Evolutionary conservation across 92 coral and sea anemone species (phyloP).

Genomic region (Diadumene lineata): DNA sequence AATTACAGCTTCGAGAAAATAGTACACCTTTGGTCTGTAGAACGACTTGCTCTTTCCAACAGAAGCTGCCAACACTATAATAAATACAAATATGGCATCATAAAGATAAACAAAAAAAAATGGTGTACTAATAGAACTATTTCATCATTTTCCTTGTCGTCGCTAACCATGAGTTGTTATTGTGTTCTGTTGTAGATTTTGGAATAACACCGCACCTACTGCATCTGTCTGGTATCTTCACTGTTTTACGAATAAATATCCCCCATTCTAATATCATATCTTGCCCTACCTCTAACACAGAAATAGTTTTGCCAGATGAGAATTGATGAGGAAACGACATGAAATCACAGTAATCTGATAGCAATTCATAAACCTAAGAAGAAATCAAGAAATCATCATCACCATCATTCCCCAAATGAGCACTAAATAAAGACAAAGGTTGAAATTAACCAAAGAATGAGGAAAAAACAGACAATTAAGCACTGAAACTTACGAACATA

Average conservation of each 20-base stretch:
- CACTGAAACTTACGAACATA: not conserved
- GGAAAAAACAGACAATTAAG: not conserved
- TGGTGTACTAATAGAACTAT: too few species aligned
- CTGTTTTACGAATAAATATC: not conserved
- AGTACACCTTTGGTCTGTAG: constrained; percentile 28
- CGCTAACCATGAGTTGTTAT: too few species aligned
- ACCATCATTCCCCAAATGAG: not conserved
- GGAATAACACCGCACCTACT: too few species aligned
- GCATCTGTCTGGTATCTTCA: too few species aligned
- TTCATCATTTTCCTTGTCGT: too few species aligned
- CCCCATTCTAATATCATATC: not conserved
- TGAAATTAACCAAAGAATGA: not conserved
- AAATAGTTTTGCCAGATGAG: constrained; percentile 28
- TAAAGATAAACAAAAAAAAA: too few species aligned
- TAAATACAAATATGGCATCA: too few species aligned
- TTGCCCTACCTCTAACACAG: constrained; percentile 30
- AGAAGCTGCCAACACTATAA: constrained; percentile 24
- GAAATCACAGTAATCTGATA: constrained; percentile 29
- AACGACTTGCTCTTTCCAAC: not conserved
- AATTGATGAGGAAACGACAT: constrained; percentile 44
- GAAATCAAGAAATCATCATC: not conserved
- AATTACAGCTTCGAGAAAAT: too few species aligned
- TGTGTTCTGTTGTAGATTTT: too few species aligned
- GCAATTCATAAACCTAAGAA: constrained; percentile 38
- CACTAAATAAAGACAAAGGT: not conserved